Evolutionary conservation across 2,113 vertebrate genomes (phyloP).

Genomic region (Chauna torquata): DNA sequence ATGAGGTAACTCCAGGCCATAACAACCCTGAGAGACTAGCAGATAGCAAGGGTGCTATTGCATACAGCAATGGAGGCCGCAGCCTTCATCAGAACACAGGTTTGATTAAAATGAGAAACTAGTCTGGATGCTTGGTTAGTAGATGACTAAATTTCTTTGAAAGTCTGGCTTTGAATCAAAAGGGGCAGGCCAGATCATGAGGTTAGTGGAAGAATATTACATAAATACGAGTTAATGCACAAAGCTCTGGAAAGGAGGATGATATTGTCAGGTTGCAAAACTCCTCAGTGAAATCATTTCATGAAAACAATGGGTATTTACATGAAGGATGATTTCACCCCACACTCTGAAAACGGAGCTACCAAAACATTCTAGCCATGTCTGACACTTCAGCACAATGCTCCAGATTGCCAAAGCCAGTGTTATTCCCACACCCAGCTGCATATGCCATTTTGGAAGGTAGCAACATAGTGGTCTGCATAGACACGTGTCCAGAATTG

Average conservation of each 20-base stretch:
- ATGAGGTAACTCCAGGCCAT: neutral
- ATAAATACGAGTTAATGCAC: neutral
- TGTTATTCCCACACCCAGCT: neutral
- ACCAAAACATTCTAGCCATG: neutral
- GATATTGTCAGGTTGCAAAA: neutral
- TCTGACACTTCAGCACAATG: neutral
- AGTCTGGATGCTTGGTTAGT: neutral
- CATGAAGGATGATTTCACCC: neutral
- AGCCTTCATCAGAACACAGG: neutral
- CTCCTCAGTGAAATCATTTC: neutral
- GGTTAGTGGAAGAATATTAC: neutral
- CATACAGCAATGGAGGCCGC: neutral
- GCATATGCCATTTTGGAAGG: neutral
- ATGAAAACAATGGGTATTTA: neutral
- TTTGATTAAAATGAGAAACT: neutral
- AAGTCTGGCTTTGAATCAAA: neutral
- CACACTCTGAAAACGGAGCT: neutral
- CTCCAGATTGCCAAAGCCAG: neutral
- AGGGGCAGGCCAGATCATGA: neutral
- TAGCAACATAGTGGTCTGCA: rapidly evolving
- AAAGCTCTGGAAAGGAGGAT: neutral
- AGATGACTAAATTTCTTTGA: neutral
- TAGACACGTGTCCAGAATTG: neutral
- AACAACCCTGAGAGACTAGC: neutral
- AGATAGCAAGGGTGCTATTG: neutral